A percentile compares a stretch with the other conserved stretches of the same genome.
Conservation (phyloP, 2,797 vertebrate species). For the Epinephelus malabaricus region DNA sequence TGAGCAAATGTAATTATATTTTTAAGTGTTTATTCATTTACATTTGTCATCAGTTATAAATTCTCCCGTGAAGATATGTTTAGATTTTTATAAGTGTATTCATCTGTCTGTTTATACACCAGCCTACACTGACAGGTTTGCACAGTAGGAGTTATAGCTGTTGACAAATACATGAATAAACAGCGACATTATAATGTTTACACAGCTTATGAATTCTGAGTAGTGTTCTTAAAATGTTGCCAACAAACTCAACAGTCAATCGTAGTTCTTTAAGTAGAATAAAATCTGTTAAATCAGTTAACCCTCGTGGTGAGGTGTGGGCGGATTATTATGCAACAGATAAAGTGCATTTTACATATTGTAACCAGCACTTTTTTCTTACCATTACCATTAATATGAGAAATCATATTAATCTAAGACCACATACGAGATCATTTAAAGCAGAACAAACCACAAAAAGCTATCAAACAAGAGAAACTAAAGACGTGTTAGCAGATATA, state of each 20-base stretch:
- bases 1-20: background rate
- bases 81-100: background rate
- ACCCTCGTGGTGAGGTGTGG: background rate
- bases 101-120: background rate
- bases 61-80: background rate
- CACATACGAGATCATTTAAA: background rate
- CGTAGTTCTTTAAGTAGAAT: background rate
- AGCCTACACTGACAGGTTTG: background rate
- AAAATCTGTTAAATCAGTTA: slow-evolving; percentile 1
- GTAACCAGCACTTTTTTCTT: background rate
- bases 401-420: background rate
- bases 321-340: background rate
- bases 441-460: background rate
- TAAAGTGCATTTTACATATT: slow-evolving; percentile 8
- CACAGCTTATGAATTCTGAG: background rate
- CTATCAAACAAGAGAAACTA: background rate
- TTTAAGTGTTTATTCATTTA: background rate
- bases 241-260: background rate
- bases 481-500: slow-evolving; percentile 56
- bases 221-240: background rate
- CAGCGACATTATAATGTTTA: too few relatives aligned
- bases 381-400: background rate
- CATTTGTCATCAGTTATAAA: background rate
- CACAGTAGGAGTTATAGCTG: background rate
- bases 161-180: background rate